Evolutionary conservation across 2,113 vertebrate species (phyloP).

Genomic region (Oxyruncus cristatus): DNA sequence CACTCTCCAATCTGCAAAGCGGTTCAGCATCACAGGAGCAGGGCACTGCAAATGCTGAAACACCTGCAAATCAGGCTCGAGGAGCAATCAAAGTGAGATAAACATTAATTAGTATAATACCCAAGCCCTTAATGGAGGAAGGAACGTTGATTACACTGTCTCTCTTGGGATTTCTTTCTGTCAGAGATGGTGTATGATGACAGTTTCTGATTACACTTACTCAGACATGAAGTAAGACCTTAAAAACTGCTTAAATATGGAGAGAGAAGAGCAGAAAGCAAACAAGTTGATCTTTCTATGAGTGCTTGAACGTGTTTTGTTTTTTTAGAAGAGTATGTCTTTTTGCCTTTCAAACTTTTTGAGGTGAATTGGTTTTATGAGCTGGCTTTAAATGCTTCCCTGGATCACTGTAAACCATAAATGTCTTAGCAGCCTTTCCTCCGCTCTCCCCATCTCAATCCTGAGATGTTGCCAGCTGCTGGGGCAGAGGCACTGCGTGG

Average conservation of each 20-base stretch:
- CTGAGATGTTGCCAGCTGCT: background rate
- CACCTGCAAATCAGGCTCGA: conserved; percentile 69
- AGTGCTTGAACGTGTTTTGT: background rate
- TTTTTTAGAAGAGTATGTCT: no score
- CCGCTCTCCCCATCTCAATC: accelerated
- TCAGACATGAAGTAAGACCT: conserved; percentile 48
- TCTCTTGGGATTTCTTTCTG: conserved; percentile 59
- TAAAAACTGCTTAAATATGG: conserved; percentile 14
- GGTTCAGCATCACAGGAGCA: background rate
- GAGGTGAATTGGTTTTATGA: background rate
- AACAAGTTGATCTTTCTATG: conserved; percentile 25
- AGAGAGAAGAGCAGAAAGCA: conserved; percentile 27
- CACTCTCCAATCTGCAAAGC: background rate
- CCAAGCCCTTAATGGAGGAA: conserved; percentile 62
- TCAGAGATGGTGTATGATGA: conserved; percentile 19
- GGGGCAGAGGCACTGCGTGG: background rate
- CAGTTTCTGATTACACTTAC: conserved; percentile 61
- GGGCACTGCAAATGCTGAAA: background rate
- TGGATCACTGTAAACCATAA: background rate
- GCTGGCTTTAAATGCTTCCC: background rate
- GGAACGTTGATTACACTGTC: conserved; percentile 50
- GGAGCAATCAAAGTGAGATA: conserved; percentile 68
- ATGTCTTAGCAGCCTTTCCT: background rate
- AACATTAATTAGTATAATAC: conserved; percentile 71
- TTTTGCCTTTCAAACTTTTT: conserved; percentile 13